Evolutionary conservation across 2,113 vertebrate species (phyloP), one percentile per base, ranked within the genome.

Genomic region (Pipra filicauda): DNA sequence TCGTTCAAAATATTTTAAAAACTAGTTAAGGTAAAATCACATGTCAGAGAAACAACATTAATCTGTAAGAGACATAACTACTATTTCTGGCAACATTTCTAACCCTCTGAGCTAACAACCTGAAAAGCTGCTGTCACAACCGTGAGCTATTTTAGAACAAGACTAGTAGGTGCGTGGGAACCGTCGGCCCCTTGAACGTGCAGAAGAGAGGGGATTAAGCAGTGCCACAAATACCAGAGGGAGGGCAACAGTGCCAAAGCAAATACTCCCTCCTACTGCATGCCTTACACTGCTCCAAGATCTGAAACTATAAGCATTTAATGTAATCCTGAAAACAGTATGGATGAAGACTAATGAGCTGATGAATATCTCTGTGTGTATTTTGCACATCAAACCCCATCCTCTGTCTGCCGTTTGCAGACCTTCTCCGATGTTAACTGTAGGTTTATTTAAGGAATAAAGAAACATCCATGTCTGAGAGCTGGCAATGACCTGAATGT

Each of bases 101-200:
- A 91, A 44, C 30, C 65, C 85, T 83, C 52, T 71, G 75, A 94
- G 78, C 75, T 88, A 83, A 94, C 57, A 93, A 22, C 72, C 72
- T 6, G 2, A 78, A 91, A 84, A 88, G 64, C 66, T 92, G 88
- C 88, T 94, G 75, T 75, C 72, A 74, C 65, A 93, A 64, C 69
- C 64, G 61, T 5, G 12, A 88, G 76, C 75, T 92, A 16, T 81
- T 92, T 84, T 59, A 84, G 69, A 92, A 55, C 54, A 73, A 41
- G 66, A 26, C 74, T 65, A 24, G 74, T 70, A 88, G 71, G 55
- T 77, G 76, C 7, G 18, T 77, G 72, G 61, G 90, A 96, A 62
- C 35, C 0, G 0, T 21, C 12, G 2, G 55, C 27, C 62, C 39
- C 66, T 82, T 17, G 3, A 72, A 62, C 0, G 4, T 52, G 83